Evolutionary conservation across 1,140 invertebrate genomes (phyloP).

Genomic region (Aphis gossypii): DNA sequence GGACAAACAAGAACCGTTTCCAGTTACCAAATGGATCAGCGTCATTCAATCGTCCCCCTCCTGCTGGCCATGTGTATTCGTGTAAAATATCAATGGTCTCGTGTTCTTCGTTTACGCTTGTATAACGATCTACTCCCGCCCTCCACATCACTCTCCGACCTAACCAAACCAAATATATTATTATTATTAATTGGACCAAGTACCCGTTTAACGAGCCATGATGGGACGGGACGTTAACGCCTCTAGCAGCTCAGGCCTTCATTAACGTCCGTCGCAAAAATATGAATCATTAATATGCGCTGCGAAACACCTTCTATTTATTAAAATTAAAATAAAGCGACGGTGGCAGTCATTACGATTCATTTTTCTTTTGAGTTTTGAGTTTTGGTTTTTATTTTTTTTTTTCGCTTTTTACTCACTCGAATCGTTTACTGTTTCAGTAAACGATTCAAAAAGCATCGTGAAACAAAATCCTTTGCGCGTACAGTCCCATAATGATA

Average conservation of each 20-base stretch:
- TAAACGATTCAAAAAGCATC: background rate
- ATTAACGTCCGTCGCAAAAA: constrained; percentile 29
- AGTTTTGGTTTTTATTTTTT: background rate
- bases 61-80: background rate
- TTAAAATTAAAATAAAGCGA: constrained; percentile 30
- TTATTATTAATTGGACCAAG: constrained; percentile 39
- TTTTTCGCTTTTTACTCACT: background rate
- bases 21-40: constrained; percentile 47
- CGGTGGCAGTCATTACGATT: background rate
- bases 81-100: constrained; percentile 43
- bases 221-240: background rate
- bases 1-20: constrained; percentile 35
- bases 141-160: too few species aligned
- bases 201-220: constrained; percentile 32
- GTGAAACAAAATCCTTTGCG: background rate
- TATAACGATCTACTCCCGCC: background rate
- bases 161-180: constrained; percentile 15
- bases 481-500: background rate
- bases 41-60: background rate
- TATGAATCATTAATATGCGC: background rate
- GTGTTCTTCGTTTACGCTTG: background rate
- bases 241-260: constrained; percentile 16
- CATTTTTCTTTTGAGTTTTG: background rate
- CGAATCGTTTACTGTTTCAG: background rate
- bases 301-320: constrained; percentile 26